Evolutionary conservation across 2,797 vertebrate species (phyloP), one percentile per base, ranked within the genome.

Genomic region (Phoeniculus purpureus): DNA sequence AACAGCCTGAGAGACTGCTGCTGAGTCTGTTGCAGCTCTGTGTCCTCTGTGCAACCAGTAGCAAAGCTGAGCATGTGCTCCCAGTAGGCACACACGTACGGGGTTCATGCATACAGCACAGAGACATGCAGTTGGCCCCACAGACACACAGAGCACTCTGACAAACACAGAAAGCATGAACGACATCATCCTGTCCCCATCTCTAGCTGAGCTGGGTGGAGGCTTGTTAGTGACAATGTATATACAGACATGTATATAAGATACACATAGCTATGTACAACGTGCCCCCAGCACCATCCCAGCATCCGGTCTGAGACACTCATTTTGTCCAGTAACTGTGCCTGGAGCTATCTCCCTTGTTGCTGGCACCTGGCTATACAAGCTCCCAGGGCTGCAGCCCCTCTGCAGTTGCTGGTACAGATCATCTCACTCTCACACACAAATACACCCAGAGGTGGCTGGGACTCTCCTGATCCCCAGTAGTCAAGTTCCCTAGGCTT

Each of bases 101-200:
- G 5, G 22, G 12, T 40, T 34, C 27, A 7, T 1, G 2, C 7
- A 8, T 47, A 9, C 2, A 16, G 10, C 22, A 22, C 17, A 31
- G 4, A 8, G 29, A 29, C 15, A 43, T 17, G 6, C 0, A 54
- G 12, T 6, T 18, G 6, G 14, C 13, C 37, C n/a, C 37, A 40
- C 20, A 52, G 67, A 47, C 4, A 19, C 43, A 48, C 15, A 10
- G 60, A 77, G 8, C 18, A 45, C 34, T 80, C 25, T 15, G 31
- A 45, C 8, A 47, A 31, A 23, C 23, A 51, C 29, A 74, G 45
- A 15, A 3, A 37, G 29, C 32, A 62, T 15, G 29, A 51, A 8
- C 15, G 58, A 19, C 19, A 15, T 70, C 29, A 55, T 32, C 37
- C n/a, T 81, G 29, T 2, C 7, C 23, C 5, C 4, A 3, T 65